Evolutionary conservation across 2,113 vertebrate genomes (phyloP).

Genomic region (Reinhardtius hippoglossoides): DNA sequence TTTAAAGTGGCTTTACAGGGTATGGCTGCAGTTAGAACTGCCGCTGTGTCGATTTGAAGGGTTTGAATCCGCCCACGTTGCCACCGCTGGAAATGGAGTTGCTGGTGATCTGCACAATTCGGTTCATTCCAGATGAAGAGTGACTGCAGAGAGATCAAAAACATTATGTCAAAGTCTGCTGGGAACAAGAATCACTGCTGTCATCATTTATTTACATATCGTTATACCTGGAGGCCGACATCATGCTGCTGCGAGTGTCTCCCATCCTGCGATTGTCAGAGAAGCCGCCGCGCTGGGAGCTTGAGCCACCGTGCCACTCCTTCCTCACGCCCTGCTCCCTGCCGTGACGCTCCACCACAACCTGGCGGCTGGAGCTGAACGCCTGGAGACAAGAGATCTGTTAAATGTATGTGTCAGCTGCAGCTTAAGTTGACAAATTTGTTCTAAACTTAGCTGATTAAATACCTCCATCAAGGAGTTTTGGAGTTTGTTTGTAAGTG

Average conservation of each 20-base stretch:
- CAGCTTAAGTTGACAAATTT: too few species aligned
- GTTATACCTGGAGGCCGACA: constrained; percentile 89
- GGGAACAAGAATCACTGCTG: background rate
- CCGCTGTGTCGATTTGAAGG: constrained; percentile 92
- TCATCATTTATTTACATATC: background rate
- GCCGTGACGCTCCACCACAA: constrained; percentile 90
- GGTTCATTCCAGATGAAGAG: constrained; percentile 90
- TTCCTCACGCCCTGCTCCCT: constrained; percentile 92
- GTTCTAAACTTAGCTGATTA: too few species aligned
- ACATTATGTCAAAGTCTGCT: background rate
- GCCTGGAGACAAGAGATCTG: constrained; percentile 74
- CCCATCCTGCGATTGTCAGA: constrained; percentile 88
- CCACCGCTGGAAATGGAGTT: constrained; percentile 88
- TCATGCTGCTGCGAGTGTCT: constrained; percentile 88
- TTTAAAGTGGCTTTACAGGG: constrained; percentile 57
- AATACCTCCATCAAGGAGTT: too few species aligned
- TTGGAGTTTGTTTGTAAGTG: too few species aligned
- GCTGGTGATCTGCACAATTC: constrained; percentile 96
- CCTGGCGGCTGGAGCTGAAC: constrained; percentile 90
- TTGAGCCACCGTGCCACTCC: constrained; percentile 91
- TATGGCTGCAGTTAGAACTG: constrained; percentile 84
- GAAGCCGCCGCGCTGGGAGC: constrained; percentile 88
- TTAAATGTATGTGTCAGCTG: too few species aligned
- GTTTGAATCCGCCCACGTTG: constrained; percentile 92
- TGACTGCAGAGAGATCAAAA: constrained; percentile 82